Conservation (phyloP, 2,797 vertebrate species). For the Sebastes hopkinsi region DNA sequence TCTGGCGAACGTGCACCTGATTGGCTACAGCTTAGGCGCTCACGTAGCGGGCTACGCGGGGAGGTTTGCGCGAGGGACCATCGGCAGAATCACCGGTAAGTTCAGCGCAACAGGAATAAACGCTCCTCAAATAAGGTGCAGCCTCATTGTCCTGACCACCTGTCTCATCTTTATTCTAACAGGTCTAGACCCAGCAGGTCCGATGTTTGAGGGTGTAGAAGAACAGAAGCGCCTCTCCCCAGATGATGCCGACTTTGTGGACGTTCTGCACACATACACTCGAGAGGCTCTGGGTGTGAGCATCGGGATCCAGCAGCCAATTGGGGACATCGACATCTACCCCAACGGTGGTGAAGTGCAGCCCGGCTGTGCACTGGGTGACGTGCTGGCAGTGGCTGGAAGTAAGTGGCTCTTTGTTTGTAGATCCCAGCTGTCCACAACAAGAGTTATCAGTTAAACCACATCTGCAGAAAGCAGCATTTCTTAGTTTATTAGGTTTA, state of each 20-base stretch:
- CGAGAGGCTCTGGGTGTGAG: conserved; percentile 91
- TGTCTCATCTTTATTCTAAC: background rate
- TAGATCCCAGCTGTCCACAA: background rate
- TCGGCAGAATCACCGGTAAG: conserved; percentile 95
- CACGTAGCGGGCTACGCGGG: conserved; percentile 94
- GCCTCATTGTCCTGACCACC: background rate
- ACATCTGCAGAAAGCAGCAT: background rate
- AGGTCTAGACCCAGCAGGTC: conserved; percentile 97
- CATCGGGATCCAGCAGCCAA: conserved; percentile 95
- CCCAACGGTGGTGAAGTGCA: conserved; percentile 95
- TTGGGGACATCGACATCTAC: conserved; percentile 96
- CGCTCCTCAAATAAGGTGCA: fast-evolving
- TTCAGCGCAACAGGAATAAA: background rate
- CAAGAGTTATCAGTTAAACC: background rate
- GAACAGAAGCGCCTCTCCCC: conserved; percentile 90
- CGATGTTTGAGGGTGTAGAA: conserved; percentile 92
- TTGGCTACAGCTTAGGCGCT: conserved; percentile 96
- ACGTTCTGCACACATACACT: conserved; percentile 95
- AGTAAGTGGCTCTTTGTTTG: conserved; percentile 83
- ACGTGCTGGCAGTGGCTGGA: conserved; percentile 87
- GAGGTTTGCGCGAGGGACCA: conserved; percentile 83
- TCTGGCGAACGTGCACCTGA: conserved; percentile 89
- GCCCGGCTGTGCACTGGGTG: conserved; percentile 89
- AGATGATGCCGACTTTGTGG: conserved; percentile 95
- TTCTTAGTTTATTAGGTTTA: background rate